A percentile compares a stretch with the other conserved stretches of the same genome.
Conservation (phyloP, 2,888 invertebrate genomes). For the Apodemia mormo region DNA sequence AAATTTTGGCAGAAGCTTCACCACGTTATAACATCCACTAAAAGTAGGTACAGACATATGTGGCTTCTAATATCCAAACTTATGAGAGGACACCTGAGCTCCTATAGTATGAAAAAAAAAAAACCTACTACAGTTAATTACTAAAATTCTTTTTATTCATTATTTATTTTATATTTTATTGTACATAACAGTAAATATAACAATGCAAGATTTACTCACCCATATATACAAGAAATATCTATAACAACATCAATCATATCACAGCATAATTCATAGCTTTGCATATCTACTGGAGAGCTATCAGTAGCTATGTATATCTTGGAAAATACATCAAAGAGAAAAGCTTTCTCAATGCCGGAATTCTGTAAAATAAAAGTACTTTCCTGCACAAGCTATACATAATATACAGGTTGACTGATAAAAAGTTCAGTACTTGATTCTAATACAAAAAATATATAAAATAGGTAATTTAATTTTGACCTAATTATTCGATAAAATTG, state of each 20-base stretch:
- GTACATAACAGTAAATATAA: too few relatives aligned
- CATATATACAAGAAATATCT: constrained; percentile 99
- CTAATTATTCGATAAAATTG: too few relatives aligned
- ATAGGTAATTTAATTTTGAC: too few relatives aligned
- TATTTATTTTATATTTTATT: too few relatives aligned
- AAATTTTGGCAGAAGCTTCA: too few relatives aligned
- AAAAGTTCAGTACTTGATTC: too few relatives aligned
- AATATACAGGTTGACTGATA: too few relatives aligned
- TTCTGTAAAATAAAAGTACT: constrained; percentile 84
- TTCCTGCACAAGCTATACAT: too few relatives aligned
- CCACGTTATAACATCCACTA: too few relatives aligned
- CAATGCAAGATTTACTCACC: constrained; percentile 77
- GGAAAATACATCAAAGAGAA: constrained; percentile 99
- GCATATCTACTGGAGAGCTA: constrained; percentile 99
- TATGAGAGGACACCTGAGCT: not conserved
- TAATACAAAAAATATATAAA: too few relatives aligned
- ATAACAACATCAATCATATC: constrained; percentile 99
- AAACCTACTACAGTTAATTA: constrained; percentile 25
- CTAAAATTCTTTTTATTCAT: constrained; percentile 13
- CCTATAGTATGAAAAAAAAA: not conserved
- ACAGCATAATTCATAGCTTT: constrained; percentile 99
- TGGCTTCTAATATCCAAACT: not conserved
- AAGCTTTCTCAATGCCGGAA: constrained; percentile 99
- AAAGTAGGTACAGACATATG: too few relatives aligned
- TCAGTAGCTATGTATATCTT: constrained; percentile 99